Evolutionary conservation across 1,140 invertebrate genomes (phyloP).

Genomic region (Apis dorsata): DNA sequence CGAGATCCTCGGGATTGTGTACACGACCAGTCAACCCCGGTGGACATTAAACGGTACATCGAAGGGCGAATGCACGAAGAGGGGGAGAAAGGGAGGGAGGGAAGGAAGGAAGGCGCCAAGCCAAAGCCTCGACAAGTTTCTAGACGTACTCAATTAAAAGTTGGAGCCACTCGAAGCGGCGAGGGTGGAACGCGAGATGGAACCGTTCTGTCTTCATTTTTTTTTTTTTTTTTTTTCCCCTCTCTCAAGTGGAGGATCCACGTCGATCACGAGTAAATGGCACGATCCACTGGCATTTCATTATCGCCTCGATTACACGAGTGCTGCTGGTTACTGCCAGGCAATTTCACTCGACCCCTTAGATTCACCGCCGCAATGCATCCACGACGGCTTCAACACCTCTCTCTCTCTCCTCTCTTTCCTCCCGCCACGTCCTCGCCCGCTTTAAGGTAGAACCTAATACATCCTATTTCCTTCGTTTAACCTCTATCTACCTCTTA

Average conservation of each 20-base stretch:
- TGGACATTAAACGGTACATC: neutral
- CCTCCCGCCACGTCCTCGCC: neutral
- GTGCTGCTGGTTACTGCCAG: slow-evolving; percentile 23
- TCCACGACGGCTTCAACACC: neutral
- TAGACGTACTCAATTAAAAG: slow-evolving; percentile 65
- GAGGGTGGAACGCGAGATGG: neutral
- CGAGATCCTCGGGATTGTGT: no score
- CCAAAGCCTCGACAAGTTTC: slow-evolving; percentile 60
- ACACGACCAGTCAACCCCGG: no score
- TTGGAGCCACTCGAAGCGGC: slow-evolving; percentile 38
- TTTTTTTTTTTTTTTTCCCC: neutral
- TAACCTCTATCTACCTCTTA: slow-evolving; percentile 41
- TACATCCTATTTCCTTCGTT: slow-evolving; percentile 16
- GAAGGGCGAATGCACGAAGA: neutral
- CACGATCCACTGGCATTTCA: slow-evolving; percentile 39
- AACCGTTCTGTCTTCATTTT: slow-evolving; percentile 35
- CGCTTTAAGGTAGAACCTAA: neutral
- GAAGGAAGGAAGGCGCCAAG: slow-evolving; percentile 33
- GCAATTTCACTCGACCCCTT: slow-evolving; percentile 48
- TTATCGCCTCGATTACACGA: slow-evolving; percentile 44
- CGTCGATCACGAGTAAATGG: slow-evolving; percentile 27
- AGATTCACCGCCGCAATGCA: slow-evolving; percentile 30
- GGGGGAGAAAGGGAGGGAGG: slow-evolving; percentile 12
- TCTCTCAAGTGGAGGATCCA: slow-evolving; percentile 32
- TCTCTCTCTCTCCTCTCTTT: neutral